These are phyloP conservation scores for Salminus brasiliensis DNA, from an alignment of 2,113 vertebrate species.

Conservation along the genomic window DNA sequence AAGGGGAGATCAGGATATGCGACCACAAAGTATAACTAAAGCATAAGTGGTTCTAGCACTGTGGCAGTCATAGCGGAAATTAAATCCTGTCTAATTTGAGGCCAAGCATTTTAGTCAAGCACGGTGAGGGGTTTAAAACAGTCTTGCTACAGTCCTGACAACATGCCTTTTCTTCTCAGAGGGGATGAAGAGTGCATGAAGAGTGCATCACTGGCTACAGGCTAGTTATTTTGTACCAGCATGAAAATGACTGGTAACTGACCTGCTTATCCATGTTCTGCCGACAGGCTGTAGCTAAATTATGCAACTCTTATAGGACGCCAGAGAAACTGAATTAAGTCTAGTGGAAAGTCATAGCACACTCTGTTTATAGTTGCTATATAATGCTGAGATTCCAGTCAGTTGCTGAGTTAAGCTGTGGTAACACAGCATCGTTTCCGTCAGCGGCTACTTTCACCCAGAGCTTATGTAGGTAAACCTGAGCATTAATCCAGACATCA, in stretches of 20 bases:
- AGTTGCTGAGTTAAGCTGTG: background rate
- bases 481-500: too few species aligned
- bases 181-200: background rate
- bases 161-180: background rate
- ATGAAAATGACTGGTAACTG: background rate
- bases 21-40: background rate
- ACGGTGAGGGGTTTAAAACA: background rate
- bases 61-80: background rate
- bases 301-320: too few species aligned
- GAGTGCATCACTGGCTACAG: too few species aligned
- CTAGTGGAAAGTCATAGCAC: background rate
- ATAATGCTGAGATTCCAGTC: background rate
- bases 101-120: slow-evolving; percentile 4
- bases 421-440: too few species aligned
- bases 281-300: too few species aligned
- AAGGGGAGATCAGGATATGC: background rate
- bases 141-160: background rate
- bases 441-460: too few species aligned
- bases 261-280: too few species aligned
- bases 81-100: background rate
- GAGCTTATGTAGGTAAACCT: too few species aligned
- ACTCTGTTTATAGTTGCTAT: background rate
- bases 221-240: background rate
- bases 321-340: too few species aligned
- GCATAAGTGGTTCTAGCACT: background rate